Base-by-base conservation (phyloP, 2,888 invertebrate genomes). In the Thecocarcelia acutangulata region DNA sequence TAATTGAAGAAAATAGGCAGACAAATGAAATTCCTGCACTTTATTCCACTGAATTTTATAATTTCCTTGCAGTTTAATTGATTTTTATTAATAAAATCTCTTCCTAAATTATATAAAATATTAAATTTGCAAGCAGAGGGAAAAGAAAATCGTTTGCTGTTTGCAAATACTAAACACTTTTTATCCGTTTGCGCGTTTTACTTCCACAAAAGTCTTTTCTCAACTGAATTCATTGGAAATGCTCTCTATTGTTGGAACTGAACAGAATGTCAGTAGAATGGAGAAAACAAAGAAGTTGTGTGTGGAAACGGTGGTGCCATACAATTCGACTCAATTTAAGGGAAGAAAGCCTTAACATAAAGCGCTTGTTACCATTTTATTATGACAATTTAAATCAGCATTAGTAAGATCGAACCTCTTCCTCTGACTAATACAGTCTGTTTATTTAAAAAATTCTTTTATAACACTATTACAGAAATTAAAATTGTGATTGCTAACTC, bases 171-270 rank as follows among this genome's bases (percentile, higher is more conserved):
- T 19, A 17, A 46, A 48, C 40, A 61, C 61, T 15, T 69, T 76
- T 76, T 66, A 72, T 61, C 66, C 75, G 68, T 44, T 40, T 70
- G 73, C 81, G 59, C 73, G 84, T 80, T 72, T 52, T 11, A 37
- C 69, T 72, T 40, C 44, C 33, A 69, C 84, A 70, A 83, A 84
- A 66, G 83, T 79, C 77, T 75, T 81, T 78, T 72, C 81, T 84
- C 83, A 83, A 85, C 85, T 85, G 66, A 85, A 79, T 77, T 83
- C 73, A 80, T 54, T 59, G 58, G 56, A 84, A 81, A 69, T 70
- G 69, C 80, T 72, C 82, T 81, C 73, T 75, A 72, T 66, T 58
- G 59, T 48, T 24, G 40, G 68, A 24, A 44, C 75, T 17, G 5
- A 17, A 15, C 15, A 76, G 80, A 85, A 85, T 79, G 84, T 79